Evolutionary conservation across 1,140 invertebrate species (phyloP).

Genomic region (Sitophilus oryzae): DNA sequence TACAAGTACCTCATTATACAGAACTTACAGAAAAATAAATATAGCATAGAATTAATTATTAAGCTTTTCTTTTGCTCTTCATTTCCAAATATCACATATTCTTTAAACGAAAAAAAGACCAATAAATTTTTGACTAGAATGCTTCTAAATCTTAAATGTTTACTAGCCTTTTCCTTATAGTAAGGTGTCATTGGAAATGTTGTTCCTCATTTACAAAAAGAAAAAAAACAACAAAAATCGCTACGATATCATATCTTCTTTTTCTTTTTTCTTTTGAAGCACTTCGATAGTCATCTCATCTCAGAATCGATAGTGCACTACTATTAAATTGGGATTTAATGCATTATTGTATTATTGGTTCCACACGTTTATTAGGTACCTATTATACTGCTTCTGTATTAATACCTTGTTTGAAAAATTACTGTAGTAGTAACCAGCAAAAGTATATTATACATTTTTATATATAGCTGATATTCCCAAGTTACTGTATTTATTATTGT

Average conservation of each 20-base stretch:
- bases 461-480: too few relatives aligned
- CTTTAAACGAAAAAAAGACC: constrained; percentile 26
- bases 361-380: constrained; percentile 14
- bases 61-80: too few relatives aligned
- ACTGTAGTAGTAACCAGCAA: too few relatives aligned
- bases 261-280: background rate
- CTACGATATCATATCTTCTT: background rate
- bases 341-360: background rate
- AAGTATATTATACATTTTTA: too few relatives aligned
- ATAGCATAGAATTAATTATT: too few relatives aligned
- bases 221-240: background rate
- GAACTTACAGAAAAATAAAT: too few relatives aligned
- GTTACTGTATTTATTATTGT: background rate
- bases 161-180: constrained; percentile 44
- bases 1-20: too few relatives aligned
- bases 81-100: too few relatives aligned
- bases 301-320: background rate
- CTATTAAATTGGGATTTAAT: background rate
- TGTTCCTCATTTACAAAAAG: too few relatives aligned
- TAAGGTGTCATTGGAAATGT: constrained; percentile 49
- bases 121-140: constrained; percentile 34
- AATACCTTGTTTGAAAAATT: background rate
- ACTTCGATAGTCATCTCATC: constrained; percentile 1
- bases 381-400: constrained; percentile 17
- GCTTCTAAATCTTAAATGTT: constrained; percentile 9